phyloP scores from a whole-genome alignment of 2,797 vertebrate species.

The Enteromius trimaculatus region DNA sequence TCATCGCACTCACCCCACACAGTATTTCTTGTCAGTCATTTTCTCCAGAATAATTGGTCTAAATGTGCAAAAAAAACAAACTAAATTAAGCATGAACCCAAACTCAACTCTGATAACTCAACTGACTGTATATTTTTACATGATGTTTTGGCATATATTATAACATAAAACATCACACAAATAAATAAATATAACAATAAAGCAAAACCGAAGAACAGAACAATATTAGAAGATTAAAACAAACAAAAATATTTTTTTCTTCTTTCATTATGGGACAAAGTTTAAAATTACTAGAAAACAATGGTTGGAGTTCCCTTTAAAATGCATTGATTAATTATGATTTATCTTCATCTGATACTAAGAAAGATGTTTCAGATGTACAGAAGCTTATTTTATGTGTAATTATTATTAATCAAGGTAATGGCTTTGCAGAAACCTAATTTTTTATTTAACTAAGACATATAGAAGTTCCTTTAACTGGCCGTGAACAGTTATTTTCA shows the following conservation, averaged over 20 bases:
- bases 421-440: constrained; percentile 1
- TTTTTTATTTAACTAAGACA: background rate
- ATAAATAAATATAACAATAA: constrained; percentile 48
- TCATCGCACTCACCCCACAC: constrained; percentile 71
- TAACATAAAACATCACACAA: constrained; percentile 31
- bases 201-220: constrained; percentile 10
- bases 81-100: constrained; percentile 21
- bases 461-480: constrained; percentile 3
- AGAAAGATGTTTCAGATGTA: background rate
- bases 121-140: constrained; percentile 7
- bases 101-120: constrained; percentile 13
- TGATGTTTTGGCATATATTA: constrained; percentile 25
- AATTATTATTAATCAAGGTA: background rate
- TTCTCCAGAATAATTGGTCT: constrained; percentile 70
- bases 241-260: background rate
- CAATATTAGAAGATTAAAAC: background rate
- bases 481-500: constrained; percentile 26
- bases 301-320: constrained; percentile 13
- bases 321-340: constrained; percentile 6
- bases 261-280: constrained; percentile 22
- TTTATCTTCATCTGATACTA: background rate
- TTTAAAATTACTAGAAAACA: background rate
- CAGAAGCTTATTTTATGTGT: constrained; percentile 1
- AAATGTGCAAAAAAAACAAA: constrained; percentile 74
- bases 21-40: constrained; percentile 59